phyloP scores from a whole-genome alignment of 2,888 invertebrate species.

The Hylaea fasciaria region DNA sequence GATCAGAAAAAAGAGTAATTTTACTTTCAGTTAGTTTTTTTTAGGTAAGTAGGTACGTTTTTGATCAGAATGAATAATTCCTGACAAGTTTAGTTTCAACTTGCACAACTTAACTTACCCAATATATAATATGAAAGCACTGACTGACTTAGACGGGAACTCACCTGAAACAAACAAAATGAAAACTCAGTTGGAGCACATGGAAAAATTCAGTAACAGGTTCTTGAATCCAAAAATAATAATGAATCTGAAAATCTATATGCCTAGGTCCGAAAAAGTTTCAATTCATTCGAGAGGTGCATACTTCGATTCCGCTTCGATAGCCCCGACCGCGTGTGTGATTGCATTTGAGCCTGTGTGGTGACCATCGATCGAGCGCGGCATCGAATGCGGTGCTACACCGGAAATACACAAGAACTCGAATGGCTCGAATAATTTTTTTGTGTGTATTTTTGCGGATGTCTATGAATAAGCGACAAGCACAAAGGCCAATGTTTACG shows the following conservation, averaged over 20 bases:
- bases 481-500: too few relatives aligned
- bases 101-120: too few relatives aligned
- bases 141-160: not conserved
- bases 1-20: constrained; percentile 38
- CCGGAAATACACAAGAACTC: too few relatives aligned
- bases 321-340: constrained; percentile 47
- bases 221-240: too few relatives aligned
- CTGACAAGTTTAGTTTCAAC: not conserved
- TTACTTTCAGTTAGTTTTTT: constrained; percentile 41
- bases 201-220: not conserved
- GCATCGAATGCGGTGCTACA: constrained; percentile 16
- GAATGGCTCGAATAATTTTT: too few relatives aligned
- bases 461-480: too few relatives aligned
- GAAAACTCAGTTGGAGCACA: not conserved
- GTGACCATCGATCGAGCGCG: constrained; percentile 17
- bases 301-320: not conserved
- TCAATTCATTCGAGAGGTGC: not conserved
- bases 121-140: too few relatives aligned
- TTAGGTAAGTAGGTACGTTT: not conserved
- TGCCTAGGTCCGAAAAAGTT: not conserved
- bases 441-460: too few relatives aligned
- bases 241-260: not conserved
- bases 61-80: not conserved
- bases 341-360: constrained; percentile 39
- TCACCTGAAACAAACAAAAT: constrained; percentile 36